Conservation (phyloP, 2,113 vertebrate species). For the Brachyhypopomus occidentalis region DNA sequence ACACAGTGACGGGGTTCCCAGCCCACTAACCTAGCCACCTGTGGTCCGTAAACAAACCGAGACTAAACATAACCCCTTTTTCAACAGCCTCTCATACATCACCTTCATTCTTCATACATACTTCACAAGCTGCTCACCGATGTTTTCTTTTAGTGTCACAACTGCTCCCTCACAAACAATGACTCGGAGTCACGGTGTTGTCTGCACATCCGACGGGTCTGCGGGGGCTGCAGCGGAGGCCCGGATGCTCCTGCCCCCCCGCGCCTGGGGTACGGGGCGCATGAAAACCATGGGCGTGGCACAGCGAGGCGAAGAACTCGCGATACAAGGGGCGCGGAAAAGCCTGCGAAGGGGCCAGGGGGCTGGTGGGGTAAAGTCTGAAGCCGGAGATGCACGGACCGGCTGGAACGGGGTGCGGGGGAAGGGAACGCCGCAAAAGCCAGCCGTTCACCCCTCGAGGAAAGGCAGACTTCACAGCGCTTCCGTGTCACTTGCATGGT, state of each 20-base stretch:
- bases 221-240: too few species aligned
- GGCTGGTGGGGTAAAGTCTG: background rate
- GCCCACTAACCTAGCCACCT: background rate
- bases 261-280: too few species aligned
- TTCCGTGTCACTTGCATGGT: conserved; percentile 9
- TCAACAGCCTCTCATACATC: background rate
- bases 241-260: too few species aligned
- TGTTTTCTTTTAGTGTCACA: too few species aligned
- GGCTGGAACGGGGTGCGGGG: too few species aligned
- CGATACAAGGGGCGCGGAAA: background rate
- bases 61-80: background rate
- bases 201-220: too few species aligned
- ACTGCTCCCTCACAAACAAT: too few species aligned
- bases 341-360: too few species aligned
- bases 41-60: conserved; percentile 2
- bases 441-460: background rate
- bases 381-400: too few species aligned
- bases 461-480: conserved; percentile 39
- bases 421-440: too few species aligned
- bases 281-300: too few species aligned
- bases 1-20: background rate
- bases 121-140: background rate
- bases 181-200: background rate
- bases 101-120: background rate
- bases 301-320: background rate